Percentiles rank a stretch among this genome's conserved stretches.
Evolutionary conservation across 2,113 vertebrate genomes (phyloP).

Genomic region (Falcunculus frontatus): DNA sequence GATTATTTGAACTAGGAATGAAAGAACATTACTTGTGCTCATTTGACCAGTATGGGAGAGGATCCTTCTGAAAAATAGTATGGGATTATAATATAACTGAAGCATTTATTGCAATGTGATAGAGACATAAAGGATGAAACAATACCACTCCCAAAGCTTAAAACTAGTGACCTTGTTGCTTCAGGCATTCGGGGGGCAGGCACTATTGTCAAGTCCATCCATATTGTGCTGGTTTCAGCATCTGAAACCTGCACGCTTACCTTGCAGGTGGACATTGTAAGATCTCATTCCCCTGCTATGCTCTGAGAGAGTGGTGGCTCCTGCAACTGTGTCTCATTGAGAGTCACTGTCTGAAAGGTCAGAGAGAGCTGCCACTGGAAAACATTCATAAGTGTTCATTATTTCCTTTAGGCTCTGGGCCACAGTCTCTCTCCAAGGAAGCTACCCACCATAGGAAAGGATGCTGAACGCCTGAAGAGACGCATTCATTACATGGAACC

Average conservation of each 20-base stretch:
- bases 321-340: neutral
- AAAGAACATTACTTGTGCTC: neutral
- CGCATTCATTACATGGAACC: neutral
- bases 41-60: neutral
- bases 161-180: neutral
- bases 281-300: neutral
- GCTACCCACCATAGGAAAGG: neutral
- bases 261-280: neutral
- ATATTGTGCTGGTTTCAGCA: neutral
- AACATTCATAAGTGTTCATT: rapidly evolving
- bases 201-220: neutral
- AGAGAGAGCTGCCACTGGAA: neutral
- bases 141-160: neutral
- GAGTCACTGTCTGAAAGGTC: neutral
- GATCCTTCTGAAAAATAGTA: neutral
- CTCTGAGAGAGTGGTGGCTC: neutral
- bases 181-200: neutral
- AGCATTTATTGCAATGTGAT: neutral
- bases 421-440: neutral
- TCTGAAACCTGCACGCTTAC: neutral
- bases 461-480: neutral
- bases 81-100: neutral
- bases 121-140: neutral
- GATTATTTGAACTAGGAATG: neutral
- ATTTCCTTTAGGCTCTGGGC: neutral